Evolutionary conservation across 1,140 invertebrate species (phyloP).

Genomic region (Nephila pilipes): DNA sequence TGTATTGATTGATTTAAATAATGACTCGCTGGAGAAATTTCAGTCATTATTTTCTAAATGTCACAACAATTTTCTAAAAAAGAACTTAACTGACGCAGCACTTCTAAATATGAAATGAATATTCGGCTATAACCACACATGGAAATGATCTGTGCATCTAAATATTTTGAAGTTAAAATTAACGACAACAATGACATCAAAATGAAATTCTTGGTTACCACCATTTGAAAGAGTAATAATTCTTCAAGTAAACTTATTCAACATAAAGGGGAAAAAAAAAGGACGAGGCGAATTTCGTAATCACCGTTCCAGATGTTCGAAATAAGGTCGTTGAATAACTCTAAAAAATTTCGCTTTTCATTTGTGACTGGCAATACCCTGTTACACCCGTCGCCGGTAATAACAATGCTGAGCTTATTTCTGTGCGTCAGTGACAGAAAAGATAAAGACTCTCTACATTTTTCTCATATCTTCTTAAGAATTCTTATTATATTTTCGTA

Average conservation of each 20-base stretch:
- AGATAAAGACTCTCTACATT: neutral
- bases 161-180: neutral
- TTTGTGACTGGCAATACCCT: neutral
- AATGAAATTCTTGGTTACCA: neutral
- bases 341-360: neutral
- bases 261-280: neutral
- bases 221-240: neutral
- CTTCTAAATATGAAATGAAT: neutral
- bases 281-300: neutral
- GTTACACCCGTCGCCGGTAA: conserved; percentile 6
- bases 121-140: neutral
- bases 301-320: conserved; percentile 25
- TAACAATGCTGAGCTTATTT: conserved; percentile 10
- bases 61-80: too few relatives aligned
- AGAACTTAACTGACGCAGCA: too few relatives aligned
- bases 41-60: too few relatives aligned
- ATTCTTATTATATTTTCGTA: neutral
- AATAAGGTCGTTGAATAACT: conserved; percentile 27
- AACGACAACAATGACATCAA: neutral
- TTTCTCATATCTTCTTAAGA: neutral
- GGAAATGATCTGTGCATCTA: neutral
- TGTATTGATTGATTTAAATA: too few relatives aligned
- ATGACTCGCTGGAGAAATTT: too few relatives aligned
- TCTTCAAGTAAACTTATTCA: neutral
- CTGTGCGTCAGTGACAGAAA: neutral